Conservation (phyloP, 2,113 vertebrate species). For the Barnardius zonarius region DNA sequence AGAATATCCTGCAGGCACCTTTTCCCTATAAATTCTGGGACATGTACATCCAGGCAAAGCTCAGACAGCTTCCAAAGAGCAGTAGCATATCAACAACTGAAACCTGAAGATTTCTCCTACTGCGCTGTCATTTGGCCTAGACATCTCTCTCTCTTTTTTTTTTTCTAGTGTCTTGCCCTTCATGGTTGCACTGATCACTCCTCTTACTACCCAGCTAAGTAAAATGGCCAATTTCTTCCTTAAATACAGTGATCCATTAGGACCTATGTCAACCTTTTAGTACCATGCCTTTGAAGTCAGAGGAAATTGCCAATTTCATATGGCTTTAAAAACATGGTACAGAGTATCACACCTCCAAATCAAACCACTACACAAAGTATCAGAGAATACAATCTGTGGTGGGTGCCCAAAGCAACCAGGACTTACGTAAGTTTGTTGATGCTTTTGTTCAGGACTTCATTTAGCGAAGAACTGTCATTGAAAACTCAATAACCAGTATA, state of each 20-base stretch:
- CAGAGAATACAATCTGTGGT: neutral
- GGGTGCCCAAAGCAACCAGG: neutral
- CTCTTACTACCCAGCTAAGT: neutral
- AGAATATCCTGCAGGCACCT: neutral
- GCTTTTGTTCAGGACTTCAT: neutral
- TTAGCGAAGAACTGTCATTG: neutral
- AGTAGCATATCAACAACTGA: neutral
- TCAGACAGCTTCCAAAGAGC: neutral
- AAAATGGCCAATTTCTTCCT: neutral
- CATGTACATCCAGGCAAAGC: neutral
- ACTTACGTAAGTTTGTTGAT: accelerated
- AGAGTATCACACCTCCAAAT: neutral
- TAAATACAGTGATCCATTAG: neutral
- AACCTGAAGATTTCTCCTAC: neutral
- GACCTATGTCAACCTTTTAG: neutral
- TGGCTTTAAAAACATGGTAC: neutral
- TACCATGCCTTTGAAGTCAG: neutral
- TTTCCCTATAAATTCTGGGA: neutral
- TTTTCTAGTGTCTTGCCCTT: neutral
- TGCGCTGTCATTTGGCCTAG: neutral
- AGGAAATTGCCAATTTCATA: neutral
- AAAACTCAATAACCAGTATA: neutral
- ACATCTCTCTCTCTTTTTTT: neutral
- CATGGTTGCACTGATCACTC: neutral
- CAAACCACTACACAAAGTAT: neutral